These are phyloP conservation scores for Tetragonisca angustula DNA, from an alignment of 2,888 invertebrate genomes.

Conservation along the genomic window DNA sequence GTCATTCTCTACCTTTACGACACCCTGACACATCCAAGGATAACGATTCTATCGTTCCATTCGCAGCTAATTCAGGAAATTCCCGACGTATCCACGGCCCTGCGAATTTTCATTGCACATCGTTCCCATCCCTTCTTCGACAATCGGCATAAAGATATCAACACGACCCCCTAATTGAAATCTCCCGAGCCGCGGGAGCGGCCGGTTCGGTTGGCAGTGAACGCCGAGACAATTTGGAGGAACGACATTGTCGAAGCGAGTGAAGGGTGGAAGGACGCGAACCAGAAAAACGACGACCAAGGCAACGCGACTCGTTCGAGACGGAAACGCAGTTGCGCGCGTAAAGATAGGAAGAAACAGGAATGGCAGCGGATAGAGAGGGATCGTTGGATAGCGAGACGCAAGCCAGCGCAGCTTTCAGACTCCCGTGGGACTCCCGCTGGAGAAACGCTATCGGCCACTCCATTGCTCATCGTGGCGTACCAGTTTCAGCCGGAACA, in stretches of 20 bases:
- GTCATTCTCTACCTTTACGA: not conserved
- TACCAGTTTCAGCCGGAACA: conserved; percentile 74
- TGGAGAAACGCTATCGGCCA: conserved; percentile 77
- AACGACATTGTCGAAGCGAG: conserved; percentile 6
- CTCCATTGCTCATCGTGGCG: conserved; percentile 78
- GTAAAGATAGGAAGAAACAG: conserved; percentile 38
- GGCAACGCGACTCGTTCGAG: conserved; percentile 30
- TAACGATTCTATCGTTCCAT: not conserved
- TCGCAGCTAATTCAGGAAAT: too few species aligned
- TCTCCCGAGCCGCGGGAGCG: not conserved
- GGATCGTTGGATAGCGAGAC: conserved; percentile 41
- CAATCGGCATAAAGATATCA: not conserved
- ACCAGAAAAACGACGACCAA: not conserved
- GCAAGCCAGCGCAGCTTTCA: conserved; percentile 58
- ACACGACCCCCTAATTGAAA: not conserved
- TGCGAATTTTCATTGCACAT: not conserved
- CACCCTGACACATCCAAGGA: not conserved
- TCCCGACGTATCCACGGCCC: not conserved
- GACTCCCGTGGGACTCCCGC: conserved; percentile 72
- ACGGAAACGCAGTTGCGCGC: conserved; percentile 58
- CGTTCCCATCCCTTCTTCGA: not conserved
- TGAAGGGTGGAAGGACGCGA: conserved; percentile 16
- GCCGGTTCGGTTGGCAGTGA: not conserved
- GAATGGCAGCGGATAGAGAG: conserved; percentile 39
- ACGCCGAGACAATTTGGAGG: conserved; percentile 23